phyloP scores from a whole-genome alignment of 2,113 vertebrate genomes.

The Notiomystis cincta region DNA sequence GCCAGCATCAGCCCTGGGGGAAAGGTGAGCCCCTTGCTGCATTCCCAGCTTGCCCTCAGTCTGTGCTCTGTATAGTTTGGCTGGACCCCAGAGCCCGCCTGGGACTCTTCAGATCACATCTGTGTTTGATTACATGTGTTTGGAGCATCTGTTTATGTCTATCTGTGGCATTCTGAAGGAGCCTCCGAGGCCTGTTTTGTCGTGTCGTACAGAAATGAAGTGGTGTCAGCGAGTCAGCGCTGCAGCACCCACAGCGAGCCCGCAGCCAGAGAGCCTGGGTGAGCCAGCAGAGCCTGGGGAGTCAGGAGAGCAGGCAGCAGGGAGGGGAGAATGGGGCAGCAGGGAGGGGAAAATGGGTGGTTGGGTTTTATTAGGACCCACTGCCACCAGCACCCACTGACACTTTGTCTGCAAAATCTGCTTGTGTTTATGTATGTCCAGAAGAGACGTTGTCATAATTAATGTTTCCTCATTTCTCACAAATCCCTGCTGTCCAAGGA shows the following conservation, averaged over 20 bases:
- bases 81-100: background rate
- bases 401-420: background rate
- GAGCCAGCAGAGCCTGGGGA: too few species aligned
- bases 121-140: constrained; percentile 30
- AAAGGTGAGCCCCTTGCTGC: background rate
- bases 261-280: too few species aligned
- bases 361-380: background rate
- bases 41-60: background rate
- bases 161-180: constrained; percentile 12
- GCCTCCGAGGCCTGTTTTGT: background rate
- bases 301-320: rapidly evolving
- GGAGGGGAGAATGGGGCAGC: background rate
- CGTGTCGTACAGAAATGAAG: background rate
- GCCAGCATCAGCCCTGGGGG: background rate
- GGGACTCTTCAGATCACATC: constrained; percentile 36
- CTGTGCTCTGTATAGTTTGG: background rate
- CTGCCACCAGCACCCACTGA: too few species aligned
- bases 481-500: background rate
- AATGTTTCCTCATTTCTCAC: background rate
- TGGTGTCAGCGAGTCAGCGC: background rate
- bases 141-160: constrained; percentile 35
- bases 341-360: rapidly evolving
- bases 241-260: background rate
- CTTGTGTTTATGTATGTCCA: rapidly evolving
- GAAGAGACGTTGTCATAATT: background rate